Evolutionary conservation across 2,113 vertebrate species (phyloP), one percentile per base, ranked within the genome.

Genomic region (Petroica traversi): DNA sequence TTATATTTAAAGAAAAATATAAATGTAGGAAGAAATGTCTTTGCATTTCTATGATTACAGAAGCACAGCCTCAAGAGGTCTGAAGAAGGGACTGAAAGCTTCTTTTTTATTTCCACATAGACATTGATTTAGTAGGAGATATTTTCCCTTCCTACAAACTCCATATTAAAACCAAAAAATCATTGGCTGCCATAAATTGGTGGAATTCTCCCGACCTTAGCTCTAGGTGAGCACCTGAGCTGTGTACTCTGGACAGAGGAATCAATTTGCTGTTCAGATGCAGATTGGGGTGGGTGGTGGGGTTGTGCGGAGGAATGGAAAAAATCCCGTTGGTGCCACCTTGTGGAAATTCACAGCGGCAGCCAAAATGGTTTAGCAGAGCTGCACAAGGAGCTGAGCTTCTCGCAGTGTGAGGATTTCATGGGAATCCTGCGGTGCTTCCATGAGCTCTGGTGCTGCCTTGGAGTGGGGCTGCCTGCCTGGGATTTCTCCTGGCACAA

Each of bases 261-360:
- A 43, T 69, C 9, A 16, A 2, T 20, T 45, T 28, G 0, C 1
- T 9, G 5, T 11, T 36, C 11, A 41, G 25, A 12, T 19, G 54
- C 41, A 24, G 58, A 5, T 2, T 28, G 43, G 11, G 36, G 4
- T 0, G 4, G 33, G 2, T 5, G 2, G 6, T 61, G 46, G 34
- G 12, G 12, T 5, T 55, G 7, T 19, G 29, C 26, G 5, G 61
- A 28, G 64, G 11, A 48, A 40, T 29, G 16, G 36, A 23, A 59
- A 59, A 18, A 5, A 41, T 36, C 19, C 29, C 40, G 12, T 24
- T 95, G 94, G 45, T 97, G 98, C 98, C 98, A 98, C 94, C 98
- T 94, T 41, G 97, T 98, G 98, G 98, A 23, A 12, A 9, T 45
- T 3, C 8, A 2, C 59, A 25, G 9, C 40, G 48, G 51, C 46